Evolutionary conservation across 2,888 invertebrate genomes (phyloP), one percentile per base, ranked within the genome.

Genomic region (Sinelater perroti): DNA sequence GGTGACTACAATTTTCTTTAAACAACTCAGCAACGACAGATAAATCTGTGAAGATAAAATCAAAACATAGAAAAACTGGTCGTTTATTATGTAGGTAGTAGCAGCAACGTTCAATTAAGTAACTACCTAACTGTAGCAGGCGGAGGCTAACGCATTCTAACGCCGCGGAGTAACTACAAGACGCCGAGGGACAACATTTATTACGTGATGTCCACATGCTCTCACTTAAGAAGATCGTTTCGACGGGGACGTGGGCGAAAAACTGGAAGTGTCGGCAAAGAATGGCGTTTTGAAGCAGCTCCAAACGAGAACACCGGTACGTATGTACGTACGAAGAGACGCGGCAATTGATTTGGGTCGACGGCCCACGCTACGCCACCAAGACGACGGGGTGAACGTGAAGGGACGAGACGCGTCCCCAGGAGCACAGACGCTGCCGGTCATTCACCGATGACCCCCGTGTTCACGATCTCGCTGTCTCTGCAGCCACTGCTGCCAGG

Each of bases 311-410:
- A 35, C 45, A 53, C 45, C 33, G 53, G 53, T 45, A 53, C 42
- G 30, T 21, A 18, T 30, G 45, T 45, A 53, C 45, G 45, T 45
- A 45, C 26, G 45, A 45, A 53, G 53, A 44, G 45, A 53, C 46
- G 53, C 45, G 45, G 53, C 53, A 53, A 53, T 53, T 53, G 53
- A 53, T 53, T 53, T 53, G 53, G 44, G 53, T 53, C 53, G 53
- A 53, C 46, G 53, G 53, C 53, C 53, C 53, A 46, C 44, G 24
- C n/a, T n/a, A n/a, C n/a, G 42, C 40, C 45, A 40, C 38, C 52
- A 44, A 52, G 52, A 52, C 33, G 45, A 16, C 42, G 42, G 30
- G 40, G 40, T 44, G 52, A 33, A 30, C 35, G 36, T 36, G 53
- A 53, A 44, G 53, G 44, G 42, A 45, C n/a, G n/a, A n/a, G n/a